Conservation (phyloP, 2,113 vertebrate genomes). For the Pagrus major region DNA sequence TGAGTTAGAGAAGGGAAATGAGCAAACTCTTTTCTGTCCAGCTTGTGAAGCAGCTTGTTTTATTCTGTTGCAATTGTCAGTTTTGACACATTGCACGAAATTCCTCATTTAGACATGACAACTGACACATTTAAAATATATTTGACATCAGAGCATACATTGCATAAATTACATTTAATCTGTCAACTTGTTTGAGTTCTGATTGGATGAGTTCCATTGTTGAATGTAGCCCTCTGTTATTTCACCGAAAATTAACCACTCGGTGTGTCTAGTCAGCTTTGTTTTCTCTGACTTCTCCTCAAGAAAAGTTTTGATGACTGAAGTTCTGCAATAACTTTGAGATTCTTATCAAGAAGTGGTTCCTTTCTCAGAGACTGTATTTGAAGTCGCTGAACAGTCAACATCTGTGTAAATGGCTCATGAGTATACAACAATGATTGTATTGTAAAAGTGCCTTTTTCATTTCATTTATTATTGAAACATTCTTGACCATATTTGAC, state of each 20-base stretch:
- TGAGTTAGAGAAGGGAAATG: slow-evolving; percentile 6
- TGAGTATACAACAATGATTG: no score
- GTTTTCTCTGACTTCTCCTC: not conserved
- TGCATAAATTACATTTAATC: not conserved
- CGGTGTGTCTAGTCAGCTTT: not conserved
- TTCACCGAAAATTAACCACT: not conserved
- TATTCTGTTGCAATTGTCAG: no score
- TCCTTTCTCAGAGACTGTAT: not conserved
- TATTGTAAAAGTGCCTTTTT: not conserved
- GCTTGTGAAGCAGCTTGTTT: no score
- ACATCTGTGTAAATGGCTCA: no score
- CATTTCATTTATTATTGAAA: not conserved
- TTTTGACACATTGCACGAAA: not conserved
- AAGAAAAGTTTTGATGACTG: slow-evolving; percentile 5
- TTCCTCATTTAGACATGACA: not conserved
- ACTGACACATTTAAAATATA: not conserved
- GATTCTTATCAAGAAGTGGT: not conserved
- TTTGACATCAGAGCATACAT: not conserved
- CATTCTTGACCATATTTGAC: not conserved
- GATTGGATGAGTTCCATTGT: not conserved
- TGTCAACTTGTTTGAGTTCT: not conserved
- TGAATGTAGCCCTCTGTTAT: not conserved
- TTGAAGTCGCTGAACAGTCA: not conserved
- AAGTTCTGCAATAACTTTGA: slow-evolving; percentile 6
- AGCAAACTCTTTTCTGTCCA: not conserved